Percentiles rank a stretch among this genome's conserved stretches.
Conservation (phyloP, 2,113 vertebrate genomes). For the Dasyurus viverrinus region DNA sequence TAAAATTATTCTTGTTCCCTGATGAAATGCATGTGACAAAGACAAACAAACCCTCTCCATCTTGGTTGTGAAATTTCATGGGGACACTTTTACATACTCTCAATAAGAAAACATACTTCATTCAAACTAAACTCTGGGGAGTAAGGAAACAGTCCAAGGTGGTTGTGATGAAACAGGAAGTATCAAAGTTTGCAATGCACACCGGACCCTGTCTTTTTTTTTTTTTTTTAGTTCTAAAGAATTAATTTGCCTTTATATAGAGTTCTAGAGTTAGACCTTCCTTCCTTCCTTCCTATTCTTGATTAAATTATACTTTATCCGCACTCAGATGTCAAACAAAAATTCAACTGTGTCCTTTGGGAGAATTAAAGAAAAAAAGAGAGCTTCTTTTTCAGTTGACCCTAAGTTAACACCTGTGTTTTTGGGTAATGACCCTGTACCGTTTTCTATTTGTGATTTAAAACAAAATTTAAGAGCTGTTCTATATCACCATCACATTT, state of each 20-base stretch:
- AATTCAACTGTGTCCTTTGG: not conserved
- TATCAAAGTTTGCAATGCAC: slow-evolving; percentile 37
- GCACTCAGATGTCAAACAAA: not conserved
- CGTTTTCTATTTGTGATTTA: slow-evolving; percentile 38
- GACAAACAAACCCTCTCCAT: slow-evolving; percentile 36
- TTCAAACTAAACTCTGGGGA: slow-evolving; percentile 37
- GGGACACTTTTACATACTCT: not conserved
- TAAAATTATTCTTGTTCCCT: slow-evolving; percentile 43
- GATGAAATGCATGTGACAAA: slow-evolving; percentile 24
- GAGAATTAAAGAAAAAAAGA: not conserved
- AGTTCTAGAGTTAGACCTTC: slow-evolving; percentile 57
- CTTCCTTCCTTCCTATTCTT: slow-evolving; percentile 30
- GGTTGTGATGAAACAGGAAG: slow-evolving; percentile 64
- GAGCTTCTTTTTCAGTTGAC: slow-evolving; percentile 10
- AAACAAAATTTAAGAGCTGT: slow-evolving; percentile 1
- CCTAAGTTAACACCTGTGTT: not conserved
- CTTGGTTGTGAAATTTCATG: slow-evolving; percentile 19
- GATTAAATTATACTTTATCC: not conserved
- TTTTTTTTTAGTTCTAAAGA: slow-evolving; percentile 41
- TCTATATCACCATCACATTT: slow-evolving; percentile 26
- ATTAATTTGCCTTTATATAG: slow-evolving; percentile 60
- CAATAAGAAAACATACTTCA: slow-evolving; percentile 41
- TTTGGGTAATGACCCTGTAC: slow-evolving; percentile 37
- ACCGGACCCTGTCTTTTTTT: slow-evolving; percentile 38
- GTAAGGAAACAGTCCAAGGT: slow-evolving; percentile 48